These are phyloP conservation scores for Acronicta aceris DNA, from an alignment of 2,888 invertebrate species.

Conservation along the genomic window DNA sequence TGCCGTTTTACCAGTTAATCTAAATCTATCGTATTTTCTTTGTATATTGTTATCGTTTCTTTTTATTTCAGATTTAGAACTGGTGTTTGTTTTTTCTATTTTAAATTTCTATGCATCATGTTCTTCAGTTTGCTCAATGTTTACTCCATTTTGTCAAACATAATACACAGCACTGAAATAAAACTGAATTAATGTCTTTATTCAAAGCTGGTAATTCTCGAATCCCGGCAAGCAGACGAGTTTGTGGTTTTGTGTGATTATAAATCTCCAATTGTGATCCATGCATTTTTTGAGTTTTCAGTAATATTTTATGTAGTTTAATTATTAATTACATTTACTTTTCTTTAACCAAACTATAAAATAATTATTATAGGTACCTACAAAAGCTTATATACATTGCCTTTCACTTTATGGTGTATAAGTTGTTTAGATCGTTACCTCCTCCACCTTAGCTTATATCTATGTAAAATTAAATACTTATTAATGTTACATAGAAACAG, in stretches of 20 bases:
- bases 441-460: too few species aligned
- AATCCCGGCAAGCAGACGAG: background rate
- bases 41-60: constrained; percentile 35
- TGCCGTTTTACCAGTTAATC: constrained; percentile 27
- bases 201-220: background rate
- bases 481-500: too few species aligned
- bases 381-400: background rate
- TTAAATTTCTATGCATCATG: constrained; percentile 15
- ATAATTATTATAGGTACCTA: too few species aligned
- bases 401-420: background rate
- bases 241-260: background rate
- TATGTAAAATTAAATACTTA: too few species aligned
- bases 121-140: background rate
- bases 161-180: background rate
- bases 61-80: constrained; percentile 15
- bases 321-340: background rate
- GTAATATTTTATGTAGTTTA: background rate
- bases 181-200: background rate
- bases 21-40: constrained; percentile 23
- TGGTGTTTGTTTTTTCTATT: constrained; percentile 33
- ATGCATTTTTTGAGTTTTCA: background rate
- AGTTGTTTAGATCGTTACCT: background rate
- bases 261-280: background rate
- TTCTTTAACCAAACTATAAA: background rate
- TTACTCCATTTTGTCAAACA: too few species aligned